phyloP scores from a whole-genome alignment of 92 coral and sea anemone genomes.

The Virgularia gustaviana region DNA sequence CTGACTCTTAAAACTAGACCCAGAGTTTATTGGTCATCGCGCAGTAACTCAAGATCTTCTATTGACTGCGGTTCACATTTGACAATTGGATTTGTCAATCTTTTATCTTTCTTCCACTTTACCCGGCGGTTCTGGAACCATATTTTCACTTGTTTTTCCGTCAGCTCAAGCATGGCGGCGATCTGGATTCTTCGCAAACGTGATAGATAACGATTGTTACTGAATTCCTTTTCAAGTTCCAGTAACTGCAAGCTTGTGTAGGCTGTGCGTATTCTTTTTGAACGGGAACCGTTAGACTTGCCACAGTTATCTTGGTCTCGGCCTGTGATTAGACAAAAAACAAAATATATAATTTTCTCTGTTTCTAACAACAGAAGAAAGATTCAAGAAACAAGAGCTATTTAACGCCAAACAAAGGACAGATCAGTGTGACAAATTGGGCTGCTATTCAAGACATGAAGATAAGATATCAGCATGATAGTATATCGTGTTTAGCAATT shows the following conservation, averaged over 20 bases:
- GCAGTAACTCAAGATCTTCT: not conserved
- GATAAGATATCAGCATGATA: no score
- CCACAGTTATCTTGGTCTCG: conserved; percentile 66
- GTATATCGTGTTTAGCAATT: no score
- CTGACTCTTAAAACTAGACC: no score
- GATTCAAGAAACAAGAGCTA: not conserved
- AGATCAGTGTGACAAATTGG: not conserved
- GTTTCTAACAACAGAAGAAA: conserved; percentile 31
- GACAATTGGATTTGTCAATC: conserved; percentile 14
- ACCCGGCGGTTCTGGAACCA: conserved; percentile 99
- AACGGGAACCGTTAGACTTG: conserved; percentile 78
- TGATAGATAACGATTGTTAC: conserved; percentile 92
- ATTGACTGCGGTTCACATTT: conserved; percentile 27
- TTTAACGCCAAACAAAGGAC: conserved; percentile 6
- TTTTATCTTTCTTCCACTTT: conserved; percentile 92
- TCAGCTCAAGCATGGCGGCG: conserved; percentile 85
- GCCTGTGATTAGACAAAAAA: conserved; percentile 53
- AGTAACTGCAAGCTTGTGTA: conserved; percentile 92
- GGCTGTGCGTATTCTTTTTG: conserved; percentile 93
- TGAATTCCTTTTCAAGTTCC: conserved; percentile 93
- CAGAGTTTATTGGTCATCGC: not conserved
- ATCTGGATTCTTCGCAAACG: conserved; percentile 92
- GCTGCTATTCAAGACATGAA: no score
- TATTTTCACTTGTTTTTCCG: conserved; percentile 97
- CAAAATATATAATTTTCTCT: conserved; percentile 18